Evolutionary conservation across 1,140 invertebrate species (phyloP), one percentile per base, ranked within the genome.

Genomic region (Drosophila kikkawai): DNA sequence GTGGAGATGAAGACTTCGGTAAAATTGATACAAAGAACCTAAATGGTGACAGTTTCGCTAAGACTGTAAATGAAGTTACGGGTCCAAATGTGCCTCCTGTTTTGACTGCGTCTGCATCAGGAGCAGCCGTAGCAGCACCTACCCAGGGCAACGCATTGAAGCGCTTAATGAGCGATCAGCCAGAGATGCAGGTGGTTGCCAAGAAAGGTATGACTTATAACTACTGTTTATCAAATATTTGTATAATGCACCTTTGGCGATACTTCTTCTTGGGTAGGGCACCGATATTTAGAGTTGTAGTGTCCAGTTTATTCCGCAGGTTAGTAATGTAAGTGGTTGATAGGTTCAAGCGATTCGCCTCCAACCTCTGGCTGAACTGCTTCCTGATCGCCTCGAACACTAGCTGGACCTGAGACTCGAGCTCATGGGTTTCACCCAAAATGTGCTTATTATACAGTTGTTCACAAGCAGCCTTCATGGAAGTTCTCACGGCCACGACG

Each of bases 1-100:
- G 94, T 59, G 94, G 94, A 29, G 94, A 94, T 59, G 94, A 94
- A 12, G 93, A 93, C 13, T 91, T 91, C 26, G 93, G 3, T 26
- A 26, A 93, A 5, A 50, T 51, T 0, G 44, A 71, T 17, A 64
- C 48, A 4, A 88, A 75, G 13, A 75, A 67, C 12, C 50, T 69
- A 15, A 91, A 91, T 59, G 69, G 69, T 7, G 36, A 57, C 12
- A 26, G 32, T 17, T 5, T 26, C 2, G 64, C 47, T 22, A 34
- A 48, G 9, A 7, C 64, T 26, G 12, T 22, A 9, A 12, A 41
- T 4, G 9, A 44, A 8, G 15, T 17, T 15, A 3, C 17, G 3
- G 48, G 36, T 17, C 19, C 47, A 5, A 4, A 68, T 19, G 13
- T 22, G 4, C 15, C 36, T 19, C 8, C 36, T 1, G 63, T 41